phyloP scores from a whole-genome alignment of 2,113 vertebrate species.

The Girardinichthys multiradiatus region DNA sequence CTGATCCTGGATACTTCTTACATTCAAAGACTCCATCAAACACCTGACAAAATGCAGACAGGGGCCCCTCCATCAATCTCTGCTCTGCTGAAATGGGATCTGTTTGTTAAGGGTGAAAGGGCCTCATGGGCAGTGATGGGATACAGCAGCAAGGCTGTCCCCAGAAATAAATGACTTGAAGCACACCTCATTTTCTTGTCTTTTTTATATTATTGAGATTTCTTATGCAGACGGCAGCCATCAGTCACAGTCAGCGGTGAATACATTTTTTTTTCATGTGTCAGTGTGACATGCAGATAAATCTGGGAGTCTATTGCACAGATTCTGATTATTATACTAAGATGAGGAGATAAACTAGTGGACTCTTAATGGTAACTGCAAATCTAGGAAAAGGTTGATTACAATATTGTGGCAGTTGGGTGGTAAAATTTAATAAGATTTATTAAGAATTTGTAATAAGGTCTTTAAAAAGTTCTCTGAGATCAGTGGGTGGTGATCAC shows the following conservation, averaged over 20 bases:
- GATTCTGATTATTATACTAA: background rate
- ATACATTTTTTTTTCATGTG: constrained; percentile 31
- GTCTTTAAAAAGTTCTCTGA: too few species aligned
- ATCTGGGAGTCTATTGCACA: background rate
- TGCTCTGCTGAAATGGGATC: constrained; percentile 59
- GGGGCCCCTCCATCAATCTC: constrained; percentile 65
- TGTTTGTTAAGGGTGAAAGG: constrained; percentile 52
- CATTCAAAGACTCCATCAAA: constrained; percentile 72
- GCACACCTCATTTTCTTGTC: constrained; percentile 69
- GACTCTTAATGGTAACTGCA: background rate
- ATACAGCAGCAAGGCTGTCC: constrained; percentile 53
- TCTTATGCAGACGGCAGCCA: constrained; percentile 57
- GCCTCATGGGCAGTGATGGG: constrained; percentile 55
- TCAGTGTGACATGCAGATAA: constrained; percentile 15
- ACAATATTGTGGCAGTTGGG: background rate
- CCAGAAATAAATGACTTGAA: constrained; percentile 66
- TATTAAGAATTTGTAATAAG: background rate
- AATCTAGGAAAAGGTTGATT: background rate
- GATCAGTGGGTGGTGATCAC: too few species aligned
- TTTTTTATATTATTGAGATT: constrained; percentile 70
- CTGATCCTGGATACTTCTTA: constrained; percentile 45
- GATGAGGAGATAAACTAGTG: background rate
- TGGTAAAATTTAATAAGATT: background rate
- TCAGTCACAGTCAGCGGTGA: constrained; percentile 53
- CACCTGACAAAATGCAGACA: constrained; percentile 66